phyloP scores from a whole-genome alignment of 2,888 invertebrate species.

The Pandemis heparana region DNA sequence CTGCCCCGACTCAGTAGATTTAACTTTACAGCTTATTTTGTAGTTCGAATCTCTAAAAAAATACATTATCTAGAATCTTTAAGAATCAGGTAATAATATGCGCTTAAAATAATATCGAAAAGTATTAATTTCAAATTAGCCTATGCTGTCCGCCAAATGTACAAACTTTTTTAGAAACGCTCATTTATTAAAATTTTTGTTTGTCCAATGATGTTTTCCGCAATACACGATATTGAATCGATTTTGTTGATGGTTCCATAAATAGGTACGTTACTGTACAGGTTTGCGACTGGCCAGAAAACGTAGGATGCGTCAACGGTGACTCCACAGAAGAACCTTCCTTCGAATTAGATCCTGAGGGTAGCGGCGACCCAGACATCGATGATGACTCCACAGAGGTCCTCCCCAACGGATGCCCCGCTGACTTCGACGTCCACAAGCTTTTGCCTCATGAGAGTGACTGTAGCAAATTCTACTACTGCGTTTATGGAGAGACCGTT shows the following conservation, averaged over 20 bases:
- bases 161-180: no score
- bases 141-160: no score
- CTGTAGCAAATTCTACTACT: slow-evolving; percentile 62
- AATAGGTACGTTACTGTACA: background rate
- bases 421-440: slow-evolving; percentile 50
- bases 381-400: slow-evolving; percentile 3
- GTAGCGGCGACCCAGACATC: slow-evolving; percentile 23
- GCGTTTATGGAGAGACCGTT: slow-evolving; percentile 57
- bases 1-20: no score
- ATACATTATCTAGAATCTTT: no score
- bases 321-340: slow-evolving; percentile 1
- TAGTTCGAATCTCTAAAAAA: no score
- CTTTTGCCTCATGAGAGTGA: slow-evolving; percentile 62
- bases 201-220: no score
- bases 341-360: slow-evolving; percentile 22
- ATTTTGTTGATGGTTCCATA: no score
- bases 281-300: slow-evolving; percentile 45
- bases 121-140: no score
- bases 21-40: no score
- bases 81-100: no score
- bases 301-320: slow-evolving; percentile 36
- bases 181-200: background rate
- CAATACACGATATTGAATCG: no score
- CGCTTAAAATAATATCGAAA: no score
- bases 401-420: slow-evolving; percentile 48